Conservation (phyloP, 1,140 invertebrate species). For the Chrysomallon squamiferum region DNA sequence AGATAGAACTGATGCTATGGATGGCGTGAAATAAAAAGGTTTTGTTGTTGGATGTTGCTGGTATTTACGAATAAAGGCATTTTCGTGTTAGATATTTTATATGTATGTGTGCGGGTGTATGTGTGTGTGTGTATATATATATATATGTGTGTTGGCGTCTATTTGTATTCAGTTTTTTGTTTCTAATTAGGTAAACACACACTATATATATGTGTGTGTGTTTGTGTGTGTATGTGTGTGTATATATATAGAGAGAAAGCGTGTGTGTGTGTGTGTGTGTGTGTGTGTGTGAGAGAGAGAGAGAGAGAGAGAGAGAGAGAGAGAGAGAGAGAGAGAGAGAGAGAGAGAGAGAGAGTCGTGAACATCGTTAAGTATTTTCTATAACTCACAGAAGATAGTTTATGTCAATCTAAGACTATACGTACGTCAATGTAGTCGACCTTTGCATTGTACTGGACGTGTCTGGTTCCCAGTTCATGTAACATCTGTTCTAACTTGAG, state of each 20-base stretch:
- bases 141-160: no score
- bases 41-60: no score
- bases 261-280: conserved; percentile 17
- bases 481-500: conserved; percentile 67
- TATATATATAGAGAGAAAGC: background rate
- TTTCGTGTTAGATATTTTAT: background rate
- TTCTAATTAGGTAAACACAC: no score
- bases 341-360: background rate
- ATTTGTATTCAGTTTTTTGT: no score
- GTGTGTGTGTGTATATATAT: no score
- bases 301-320: no score
- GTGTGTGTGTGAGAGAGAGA: background rate
- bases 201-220: no score
- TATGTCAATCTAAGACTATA: conserved; percentile 13
- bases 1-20: no score
- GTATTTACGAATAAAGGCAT: background rate
- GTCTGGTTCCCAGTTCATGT: conserved; percentile 67
- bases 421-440: conserved; percentile 70
- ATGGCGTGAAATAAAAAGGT: no score
- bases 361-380: background rate
- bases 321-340: no score
- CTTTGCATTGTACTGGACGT: conserved; percentile 69
- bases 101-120: conserved; percentile 9
- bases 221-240: background rate
- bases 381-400: background rate